These are phyloP conservation scores for Drosophila azteca DNA, from an alignment of 1,140 invertebrate genomes.

Conservation along the genomic window DNA sequence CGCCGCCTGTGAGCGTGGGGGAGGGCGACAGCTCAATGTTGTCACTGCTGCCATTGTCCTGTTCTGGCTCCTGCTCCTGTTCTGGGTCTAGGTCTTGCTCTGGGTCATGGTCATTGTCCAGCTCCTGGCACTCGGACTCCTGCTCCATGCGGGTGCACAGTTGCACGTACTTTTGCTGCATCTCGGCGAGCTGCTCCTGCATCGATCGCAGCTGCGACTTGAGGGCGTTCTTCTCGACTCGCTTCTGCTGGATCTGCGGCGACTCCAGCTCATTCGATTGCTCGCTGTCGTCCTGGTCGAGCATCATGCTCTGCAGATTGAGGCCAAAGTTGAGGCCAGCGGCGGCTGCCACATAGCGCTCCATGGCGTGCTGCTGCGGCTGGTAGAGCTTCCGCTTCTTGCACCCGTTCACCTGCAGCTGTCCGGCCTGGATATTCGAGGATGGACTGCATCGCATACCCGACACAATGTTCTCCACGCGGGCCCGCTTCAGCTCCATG, in stretches of 20 bases:
- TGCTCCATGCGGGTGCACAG: constrained; percentile 93
- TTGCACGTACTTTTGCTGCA: constrained; percentile 95
- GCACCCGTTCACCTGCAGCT: constrained; percentile 92
- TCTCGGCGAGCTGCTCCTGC: constrained; percentile 94
- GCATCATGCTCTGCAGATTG: constrained; percentile 84
- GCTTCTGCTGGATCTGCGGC: constrained; percentile 89
- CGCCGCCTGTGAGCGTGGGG: constrained; percentile 68
- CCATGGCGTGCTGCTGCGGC: constrained; percentile 94
- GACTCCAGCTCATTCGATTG: constrained; percentile 89
- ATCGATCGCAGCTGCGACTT: constrained; percentile 93
- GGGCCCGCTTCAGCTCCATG: constrained; percentile 93
- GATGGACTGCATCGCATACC: constrained; percentile 94
- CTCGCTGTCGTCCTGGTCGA: constrained; percentile 89
- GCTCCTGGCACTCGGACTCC: constrained; percentile 89
- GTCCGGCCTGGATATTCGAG: constrained; percentile 85
- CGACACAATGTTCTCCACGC: constrained; percentile 97
- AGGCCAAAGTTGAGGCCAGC: constrained; percentile 84
- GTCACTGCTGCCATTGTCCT: constrained; percentile 84
- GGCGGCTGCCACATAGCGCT: constrained; percentile 87
- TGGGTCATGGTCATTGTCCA: constrained; percentile 88
- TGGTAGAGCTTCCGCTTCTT: constrained; percentile 99
- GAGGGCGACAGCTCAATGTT: constrained; percentile 84
- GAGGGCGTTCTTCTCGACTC: constrained; percentile 92
- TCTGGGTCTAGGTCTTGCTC: constrained; percentile 89
- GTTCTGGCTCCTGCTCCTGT: constrained; percentile 87